phyloP scores from a whole-genome alignment of 2,113 vertebrate species.

The Dasypus novemcinctus region DNA sequence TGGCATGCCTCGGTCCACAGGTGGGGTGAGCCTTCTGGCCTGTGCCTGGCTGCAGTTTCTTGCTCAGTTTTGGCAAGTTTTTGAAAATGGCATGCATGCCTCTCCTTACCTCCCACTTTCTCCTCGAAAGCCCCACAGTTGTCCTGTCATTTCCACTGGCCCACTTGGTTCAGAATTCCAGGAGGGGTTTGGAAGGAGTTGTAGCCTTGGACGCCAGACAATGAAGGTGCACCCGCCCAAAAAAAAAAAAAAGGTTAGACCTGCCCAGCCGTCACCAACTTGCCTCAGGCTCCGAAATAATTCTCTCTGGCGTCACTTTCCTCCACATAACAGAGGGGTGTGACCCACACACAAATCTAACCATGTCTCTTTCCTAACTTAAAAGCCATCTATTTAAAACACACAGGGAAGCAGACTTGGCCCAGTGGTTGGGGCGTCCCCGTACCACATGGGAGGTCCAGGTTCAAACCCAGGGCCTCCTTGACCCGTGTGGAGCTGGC shows the following conservation, averaged over 20 bases:
- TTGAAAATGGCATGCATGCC: background rate
- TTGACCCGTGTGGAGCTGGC: no score
- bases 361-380: background rate
- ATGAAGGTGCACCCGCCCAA: background rate
- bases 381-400: background rate
- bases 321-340: background rate
- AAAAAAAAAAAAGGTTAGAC: background rate
- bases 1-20: background rate
- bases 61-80: background rate
- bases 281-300: background rate
- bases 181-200: background rate
- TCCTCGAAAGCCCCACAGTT: background rate
- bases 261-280: background rate
- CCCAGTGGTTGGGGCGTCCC: no score
- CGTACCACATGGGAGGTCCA: no score
- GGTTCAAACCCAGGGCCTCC: no score
- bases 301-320: background rate
- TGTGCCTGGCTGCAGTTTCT: background rate
- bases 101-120: background rate
- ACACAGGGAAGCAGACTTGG: no score
- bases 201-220: background rate
- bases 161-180: background rate
- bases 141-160: background rate
- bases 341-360: background rate
- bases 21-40: background rate